Conservation (phyloP, 1,140 invertebrate species). For the Panonychus citri region DNA sequence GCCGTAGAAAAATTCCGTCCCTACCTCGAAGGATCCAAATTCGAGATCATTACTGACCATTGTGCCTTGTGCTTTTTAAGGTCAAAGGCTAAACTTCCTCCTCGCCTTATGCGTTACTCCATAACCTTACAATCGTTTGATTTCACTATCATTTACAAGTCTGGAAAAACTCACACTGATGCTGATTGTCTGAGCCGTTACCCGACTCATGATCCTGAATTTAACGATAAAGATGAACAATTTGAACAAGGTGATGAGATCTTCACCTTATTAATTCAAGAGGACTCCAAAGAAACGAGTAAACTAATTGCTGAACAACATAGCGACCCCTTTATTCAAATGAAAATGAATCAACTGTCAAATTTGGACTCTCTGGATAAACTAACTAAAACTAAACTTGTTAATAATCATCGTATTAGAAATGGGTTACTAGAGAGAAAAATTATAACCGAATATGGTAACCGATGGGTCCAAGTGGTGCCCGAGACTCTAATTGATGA, state of each 20-base stretch:
- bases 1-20: conserved; percentile 15
- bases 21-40: conserved; percentile 16
- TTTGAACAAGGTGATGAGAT: neutral
- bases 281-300: too few species aligned
- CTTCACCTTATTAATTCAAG: too few species aligned
- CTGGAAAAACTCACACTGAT: conserved; percentile 7
- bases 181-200: conserved; percentile 5
- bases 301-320: too few species aligned
- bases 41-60: conserved; percentile 17
- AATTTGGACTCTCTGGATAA: too few species aligned
- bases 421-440: neutral
- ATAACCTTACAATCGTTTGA: conserved; percentile 12
- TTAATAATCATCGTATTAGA: neutral
- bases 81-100: neutral
- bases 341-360: too few species aligned
- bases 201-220: neutral
- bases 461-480: neutral
- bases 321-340: too few species aligned
- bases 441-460: neutral
- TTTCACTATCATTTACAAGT: conserved; percentile 11
- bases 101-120: conserved; percentile 13
- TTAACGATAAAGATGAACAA: neutral
- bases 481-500: neutral
- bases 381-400: too few species aligned
- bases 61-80: neutral